Base-by-base conservation (phyloP, 1,140 invertebrate species). In the Cydia splendana region DNA sequence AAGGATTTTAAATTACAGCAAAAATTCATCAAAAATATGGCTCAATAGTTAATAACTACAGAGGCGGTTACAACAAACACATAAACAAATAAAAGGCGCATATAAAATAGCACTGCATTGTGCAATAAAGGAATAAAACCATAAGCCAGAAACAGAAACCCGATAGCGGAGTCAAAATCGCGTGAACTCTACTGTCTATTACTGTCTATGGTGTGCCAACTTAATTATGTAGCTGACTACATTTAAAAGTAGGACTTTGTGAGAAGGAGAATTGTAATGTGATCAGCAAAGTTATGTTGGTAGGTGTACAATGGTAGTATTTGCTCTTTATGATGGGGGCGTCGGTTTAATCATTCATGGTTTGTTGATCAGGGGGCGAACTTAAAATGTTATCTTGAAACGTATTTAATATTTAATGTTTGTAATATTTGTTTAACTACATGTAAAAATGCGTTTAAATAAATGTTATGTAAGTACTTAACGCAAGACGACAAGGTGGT, bases 151-250 rank as follows among this genome's bases (percentile, higher is more conserved):
- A 71, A 42, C 65, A 28, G 67, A 45, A 71, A 71, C 38, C 38
- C 34, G 67, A 71, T 71, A 71, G 65, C 30, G 67, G 67, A 71
- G 30, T 71, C 30, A 71, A 71, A 71, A 71, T 71, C n/a, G 67
- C 67, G 67, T 71, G 34, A 71, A 71, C 34, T 45, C 34, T 15
- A 18, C 42, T 71, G 67, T 71, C 67, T 71, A 71, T 71, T 34
- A 71, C 34, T 71, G 67, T 71, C 67, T 71, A 71, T 71, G 6
- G 38, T 10, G 6, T 7, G 34, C 67, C 2, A 38, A 71, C 34
- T 42, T 42, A 18, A 18, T 7, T 2, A 42, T 42, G 30, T 18
- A 38, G 7, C 34, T 42, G 15, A 38, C 67, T 7, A 71, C n/a
- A 42, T 38, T 20, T 38, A 42, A 42, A 71, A 71, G 34, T 2